Evolutionary conservation across 2,797 vertebrate genomes (phyloP).

Genomic region (Galagoides demidoff): DNA sequence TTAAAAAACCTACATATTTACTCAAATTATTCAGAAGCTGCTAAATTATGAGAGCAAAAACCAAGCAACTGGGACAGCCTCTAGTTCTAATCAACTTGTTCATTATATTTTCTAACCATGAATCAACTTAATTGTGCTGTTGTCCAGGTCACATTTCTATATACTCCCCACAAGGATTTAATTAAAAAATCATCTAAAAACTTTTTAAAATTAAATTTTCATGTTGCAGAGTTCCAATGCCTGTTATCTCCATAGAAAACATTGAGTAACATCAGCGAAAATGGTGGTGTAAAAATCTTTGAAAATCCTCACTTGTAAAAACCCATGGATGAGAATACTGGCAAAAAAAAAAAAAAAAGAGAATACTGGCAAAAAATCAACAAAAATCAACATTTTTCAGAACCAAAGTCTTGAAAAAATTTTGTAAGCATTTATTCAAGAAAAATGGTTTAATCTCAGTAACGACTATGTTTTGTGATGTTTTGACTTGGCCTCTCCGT

Average conservation of each 20-base stretch:
- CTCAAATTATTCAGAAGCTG: not conserved
- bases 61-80: not conserved
- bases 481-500: not conserved
- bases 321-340: not conserved
- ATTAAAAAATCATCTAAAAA: not conserved
- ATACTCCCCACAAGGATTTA: not conserved
- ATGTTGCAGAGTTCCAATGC: not conserved
- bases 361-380: not conserved
- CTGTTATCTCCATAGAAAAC: not conserved
- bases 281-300: not conserved
- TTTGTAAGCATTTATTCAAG: not conserved
- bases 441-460: not conserved
- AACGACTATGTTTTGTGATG: not conserved
- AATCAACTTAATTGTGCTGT: conserved; percentile 5
- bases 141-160: not conserved
- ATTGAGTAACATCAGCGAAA: not conserved
- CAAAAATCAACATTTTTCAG: not conserved
- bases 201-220: not conserved
- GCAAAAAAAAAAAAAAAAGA: too few relatives aligned
- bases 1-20: not conserved
- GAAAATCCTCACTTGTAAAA: not conserved
- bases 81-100: not conserved
- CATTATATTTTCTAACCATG: not conserved
- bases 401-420: not conserved
- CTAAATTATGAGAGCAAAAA: not conserved